Percentiles rank a stretch among this genome's conserved stretches.
Evolutionary conservation across 2,797 vertebrate genomes (phyloP).

Genomic region (Centroberyx gerrardi): DNA sequence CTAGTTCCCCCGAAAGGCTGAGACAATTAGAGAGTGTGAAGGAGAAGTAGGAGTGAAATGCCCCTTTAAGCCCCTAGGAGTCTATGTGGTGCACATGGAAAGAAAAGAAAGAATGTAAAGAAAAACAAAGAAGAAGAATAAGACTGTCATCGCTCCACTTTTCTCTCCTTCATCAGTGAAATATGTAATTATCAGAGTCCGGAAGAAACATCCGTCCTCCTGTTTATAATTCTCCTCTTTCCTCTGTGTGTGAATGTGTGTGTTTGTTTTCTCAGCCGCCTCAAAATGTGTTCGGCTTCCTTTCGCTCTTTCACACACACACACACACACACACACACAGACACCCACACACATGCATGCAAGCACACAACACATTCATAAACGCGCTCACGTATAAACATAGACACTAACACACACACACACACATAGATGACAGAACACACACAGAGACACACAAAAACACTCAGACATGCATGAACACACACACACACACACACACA

Average conservation of each 20-base stretch:
- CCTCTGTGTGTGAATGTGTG: conserved; percentile 56
- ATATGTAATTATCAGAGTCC: conserved; percentile 64
- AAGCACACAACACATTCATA: not conserved
- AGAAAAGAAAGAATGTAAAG: conserved; percentile 29
- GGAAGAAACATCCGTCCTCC: conserved; percentile 46
- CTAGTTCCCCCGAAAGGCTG: not conserved
- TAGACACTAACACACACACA: conserved; percentile 12
- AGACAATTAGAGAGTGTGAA: not conserved
- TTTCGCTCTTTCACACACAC: conserved; percentile 1
- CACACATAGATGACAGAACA: conserved; percentile 33
- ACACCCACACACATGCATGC: conserved; percentile 28
- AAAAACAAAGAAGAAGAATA: conserved; percentile 40
- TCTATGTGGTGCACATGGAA: conserved; percentile 30
- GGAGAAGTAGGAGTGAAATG: conserved; percentile 33
- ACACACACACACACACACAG: conserved; percentile 24
- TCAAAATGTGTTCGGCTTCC: conserved; percentile 27
- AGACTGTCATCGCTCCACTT: conserved; percentile 27
- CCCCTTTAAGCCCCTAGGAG: conserved; percentile 21
- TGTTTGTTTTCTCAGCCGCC: conserved; percentile 65
- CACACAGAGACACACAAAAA: conserved; percentile 21
- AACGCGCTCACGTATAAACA: not conserved
- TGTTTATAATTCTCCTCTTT: conserved; percentile 58
- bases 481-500: conserved; percentile 33
- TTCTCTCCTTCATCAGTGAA: conserved; percentile 44
- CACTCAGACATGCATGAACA: too few relatives aligned